Evolutionary conservation across 2,113 vertebrate genomes (phyloP), one percentile per base, ranked within the genome.

Genomic region (Anser brachyrhynchus): DNA sequence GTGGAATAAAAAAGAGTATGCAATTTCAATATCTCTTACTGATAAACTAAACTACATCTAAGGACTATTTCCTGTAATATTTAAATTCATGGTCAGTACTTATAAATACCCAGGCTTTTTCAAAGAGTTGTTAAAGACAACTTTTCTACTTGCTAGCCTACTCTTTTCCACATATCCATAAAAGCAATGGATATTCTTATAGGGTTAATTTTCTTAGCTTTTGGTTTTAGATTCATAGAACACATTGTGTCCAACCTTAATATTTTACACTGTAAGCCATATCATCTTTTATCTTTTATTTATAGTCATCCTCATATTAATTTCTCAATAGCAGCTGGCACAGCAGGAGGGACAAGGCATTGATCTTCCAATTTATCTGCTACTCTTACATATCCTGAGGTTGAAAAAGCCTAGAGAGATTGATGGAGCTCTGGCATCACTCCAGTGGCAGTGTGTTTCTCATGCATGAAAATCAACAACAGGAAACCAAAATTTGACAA

Each of bases 261-360:
- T 98, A 98, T 98, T 98, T 98, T 97, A 98, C 97, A 97, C 95
- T 94, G 94, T 95, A 98, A 98, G 97, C 92, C 95, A 92, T 97
- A 97, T 98, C 80, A 98, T 98, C 97, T 98, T 98, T 98, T 98
- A 98, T 98, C 96, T 98, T 98, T 98, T 98, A 98, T 98, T 98
- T 98, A 98, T 98, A 96, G 95, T 96, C 92, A 97, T 97, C 96
- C 97, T 98, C 97, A 97, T 98, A 98, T 98, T 98, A 98, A 98
- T 98, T 98, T 98, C 98, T 98, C 98, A 98, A 98, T 96, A 98
- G 97, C 90, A 97, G 94, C 97, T 97, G 96, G 96, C 95, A 95
- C 92, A 78, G 96, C 97, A 98, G 97, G 97, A 98, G 97, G 97
- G 97, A 98, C 97, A 97, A 97, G 93, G 94, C 97, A 98, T 98